Evolutionary conservation across 2,888 invertebrate genomes (phyloP).

Genomic region (Abrostola triplasia): DNA sequence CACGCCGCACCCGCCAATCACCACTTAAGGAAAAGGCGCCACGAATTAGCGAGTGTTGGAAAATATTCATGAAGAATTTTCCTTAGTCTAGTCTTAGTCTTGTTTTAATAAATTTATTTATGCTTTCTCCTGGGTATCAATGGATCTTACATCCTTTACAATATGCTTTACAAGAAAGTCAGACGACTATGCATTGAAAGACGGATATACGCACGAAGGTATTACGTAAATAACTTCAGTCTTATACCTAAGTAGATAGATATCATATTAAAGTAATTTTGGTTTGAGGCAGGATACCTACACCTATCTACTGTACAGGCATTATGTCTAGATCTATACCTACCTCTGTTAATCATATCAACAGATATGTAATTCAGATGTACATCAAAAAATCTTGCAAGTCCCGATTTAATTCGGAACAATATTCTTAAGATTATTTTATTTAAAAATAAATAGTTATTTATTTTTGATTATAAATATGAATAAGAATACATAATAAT

Average conservation of each 20-base stretch:
- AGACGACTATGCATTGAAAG: not conserved
- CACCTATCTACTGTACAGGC: too few species aligned
- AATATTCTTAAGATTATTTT: too few species aligned
- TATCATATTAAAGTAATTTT: too few species aligned
- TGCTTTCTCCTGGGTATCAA: slow-evolving; percentile 31
- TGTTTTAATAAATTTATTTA: not conserved
- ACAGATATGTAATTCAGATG: too few species aligned
- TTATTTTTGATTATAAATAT: too few species aligned
- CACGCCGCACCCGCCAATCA: slow-evolving; percentile 79
- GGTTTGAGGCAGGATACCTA: too few species aligned
- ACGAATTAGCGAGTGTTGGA: slow-evolving; percentile 71
- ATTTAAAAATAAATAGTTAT: too few species aligned
- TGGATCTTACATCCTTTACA: slow-evolving; percentile 24
- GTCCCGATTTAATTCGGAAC: too few species aligned
- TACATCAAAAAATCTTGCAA: too few species aligned
- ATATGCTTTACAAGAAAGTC: not conserved
- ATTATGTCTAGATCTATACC: too few species aligned
- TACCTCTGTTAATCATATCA: too few species aligned
- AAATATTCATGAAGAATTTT: slow-evolving; percentile 53
- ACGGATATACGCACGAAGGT: not conserved
- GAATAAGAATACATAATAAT: too few species aligned
- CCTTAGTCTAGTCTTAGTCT: slow-evolving; percentile 20
- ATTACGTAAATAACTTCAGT: slow-evolving; percentile 1
- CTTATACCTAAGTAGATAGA: not conserved
- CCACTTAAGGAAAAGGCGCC: slow-evolving; percentile 78